Evolutionary conservation across 2,888 invertebrate genomes (phyloP).

Genomic region (Netelia inedita): DNA sequence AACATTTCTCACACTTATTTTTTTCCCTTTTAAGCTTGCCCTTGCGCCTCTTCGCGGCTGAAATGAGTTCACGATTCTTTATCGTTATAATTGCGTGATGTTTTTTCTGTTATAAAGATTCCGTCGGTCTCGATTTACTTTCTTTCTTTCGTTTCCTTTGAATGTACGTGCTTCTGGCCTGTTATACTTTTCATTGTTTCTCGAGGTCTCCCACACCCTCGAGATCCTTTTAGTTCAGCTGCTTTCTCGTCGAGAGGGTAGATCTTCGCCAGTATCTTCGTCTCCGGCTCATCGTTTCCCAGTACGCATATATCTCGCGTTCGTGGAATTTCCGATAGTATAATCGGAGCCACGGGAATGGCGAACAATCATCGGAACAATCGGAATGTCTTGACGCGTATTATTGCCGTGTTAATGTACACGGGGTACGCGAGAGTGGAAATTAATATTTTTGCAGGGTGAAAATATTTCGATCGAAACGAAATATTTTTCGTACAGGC

Average conservation of each 20-base stretch:
- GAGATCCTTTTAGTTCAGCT: constrained; percentile 39
- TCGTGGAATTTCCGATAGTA: constrained; percentile 16
- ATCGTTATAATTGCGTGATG: constrained; percentile 2
- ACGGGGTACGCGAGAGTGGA: background rate
- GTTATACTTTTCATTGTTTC: constrained; percentile 48
- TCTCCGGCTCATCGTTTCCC: background rate
- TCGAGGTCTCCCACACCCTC: background rate
- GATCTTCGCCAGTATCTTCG: constrained; percentile 22
- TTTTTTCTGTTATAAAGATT: constrained; percentile 17
- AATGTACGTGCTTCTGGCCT: constrained; percentile 7
- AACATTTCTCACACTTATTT: background rate
- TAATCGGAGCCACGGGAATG: constrained; percentile 35
- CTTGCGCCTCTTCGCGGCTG: constrained; percentile 2
- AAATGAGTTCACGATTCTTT: constrained; percentile 4
- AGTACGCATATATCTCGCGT: constrained; percentile 24
- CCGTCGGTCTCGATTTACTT: constrained; percentile 27
- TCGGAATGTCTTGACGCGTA: constrained; percentile 7
- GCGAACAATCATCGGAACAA: constrained; percentile 47
- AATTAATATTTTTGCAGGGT: background rate
- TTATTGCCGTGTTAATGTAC: background rate
- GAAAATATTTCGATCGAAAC: background rate
- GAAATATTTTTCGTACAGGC: background rate
- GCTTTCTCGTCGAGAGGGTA: constrained; percentile 40
- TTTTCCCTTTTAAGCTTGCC: constrained; percentile 2
- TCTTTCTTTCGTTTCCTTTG: constrained; percentile 4